These are phyloP conservation scores for Eurytoma adleriae DNA, from an alignment of 2,888 invertebrate species.

Conservation along the genomic window DNA sequence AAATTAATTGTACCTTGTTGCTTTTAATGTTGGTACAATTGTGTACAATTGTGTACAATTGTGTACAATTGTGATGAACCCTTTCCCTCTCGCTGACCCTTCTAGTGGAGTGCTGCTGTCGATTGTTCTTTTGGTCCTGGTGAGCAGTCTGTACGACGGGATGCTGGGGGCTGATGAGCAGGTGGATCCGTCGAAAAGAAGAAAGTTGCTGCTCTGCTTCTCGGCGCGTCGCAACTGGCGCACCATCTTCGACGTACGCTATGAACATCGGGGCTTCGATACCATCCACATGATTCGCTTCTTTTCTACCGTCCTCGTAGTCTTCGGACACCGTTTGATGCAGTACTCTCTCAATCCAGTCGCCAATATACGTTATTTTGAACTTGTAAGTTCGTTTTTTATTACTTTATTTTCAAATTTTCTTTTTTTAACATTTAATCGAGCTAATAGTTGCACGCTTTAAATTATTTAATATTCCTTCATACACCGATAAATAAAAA, in stretches of 20 bases:
- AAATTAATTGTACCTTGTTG: too few relatives aligned
- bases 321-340: conserved; percentile 64
- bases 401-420: not conserved
- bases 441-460: too few relatives aligned
- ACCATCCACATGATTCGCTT: conserved; percentile 65
- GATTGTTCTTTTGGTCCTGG: conserved; percentile 31
- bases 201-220: conserved; percentile 65
- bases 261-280: conserved; percentile 65
- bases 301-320: conserved; percentile 59
- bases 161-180: conserved; percentile 41
- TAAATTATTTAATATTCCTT: too few relatives aligned
- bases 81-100: not conserved
- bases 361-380: conserved; percentile 43
- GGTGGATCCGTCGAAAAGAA: not conserved
- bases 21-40: too few relatives aligned
- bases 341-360: conserved; percentile 57
- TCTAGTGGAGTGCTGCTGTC: conserved; percentile 15
- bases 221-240: conserved; percentile 65
- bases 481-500: too few relatives aligned
- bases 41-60: too few relatives aligned
- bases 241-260: conserved; percentile 60
- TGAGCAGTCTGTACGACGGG: conserved; percentile 46
- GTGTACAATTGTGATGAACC: too few relatives aligned
- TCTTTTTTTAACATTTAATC: too few relatives aligned
- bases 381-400: conserved; percentile 33